phyloP scores from a whole-genome alignment of 2,113 vertebrate genomes.

The Periophthalmus modestus region DNA sequence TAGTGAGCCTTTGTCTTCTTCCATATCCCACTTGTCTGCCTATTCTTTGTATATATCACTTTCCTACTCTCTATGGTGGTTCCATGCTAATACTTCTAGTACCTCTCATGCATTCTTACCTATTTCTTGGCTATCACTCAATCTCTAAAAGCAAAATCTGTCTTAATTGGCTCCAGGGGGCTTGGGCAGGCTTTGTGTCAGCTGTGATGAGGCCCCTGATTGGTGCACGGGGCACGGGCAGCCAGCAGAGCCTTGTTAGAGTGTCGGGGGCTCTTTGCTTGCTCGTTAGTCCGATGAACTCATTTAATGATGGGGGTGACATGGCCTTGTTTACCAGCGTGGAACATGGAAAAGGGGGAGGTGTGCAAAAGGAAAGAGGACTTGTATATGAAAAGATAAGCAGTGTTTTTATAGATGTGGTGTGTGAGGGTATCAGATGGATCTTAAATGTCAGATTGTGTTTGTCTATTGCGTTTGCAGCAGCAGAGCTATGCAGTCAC shows the following conservation, averaged over 20 bases:
- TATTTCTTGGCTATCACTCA: conserved; percentile 60
- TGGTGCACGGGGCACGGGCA: conserved; percentile 82
- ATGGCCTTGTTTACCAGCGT: conserved; percentile 74
- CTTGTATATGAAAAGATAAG: conserved; percentile 6
- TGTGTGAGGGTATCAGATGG: conserved; percentile 26
- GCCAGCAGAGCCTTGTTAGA: conserved; percentile 70
- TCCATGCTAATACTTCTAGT: not conserved
- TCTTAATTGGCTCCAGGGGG: conserved; percentile 82
- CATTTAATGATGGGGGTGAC: conserved; percentile 86
- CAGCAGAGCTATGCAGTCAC: conserved; percentile 16
- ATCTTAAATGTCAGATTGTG: conserved; percentile 41
- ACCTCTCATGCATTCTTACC: conserved; percentile 3
- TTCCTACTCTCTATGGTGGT: not conserved
- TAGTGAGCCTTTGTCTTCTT: conserved; percentile 72
- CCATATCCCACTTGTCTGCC: not conserved
- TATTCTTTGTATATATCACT: not conserved
- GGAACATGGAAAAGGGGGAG: conserved; percentile 25
- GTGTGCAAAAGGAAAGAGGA: not conserved
- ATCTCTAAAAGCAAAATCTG: conserved; percentile 73
- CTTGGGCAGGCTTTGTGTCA: conserved; percentile 74
- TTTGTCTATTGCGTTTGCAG: conserved; percentile 48
- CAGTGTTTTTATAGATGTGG: conserved; percentile 4
- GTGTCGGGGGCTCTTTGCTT: conserved; percentile 78
- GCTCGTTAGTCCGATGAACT: conserved; percentile 92
- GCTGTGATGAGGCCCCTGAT: conserved; percentile 79